Evolutionary conservation across 2,888 invertebrate species (phyloP), one percentile per base, ranked within the genome.

Genomic region (Drosophila picticornis): DNA sequence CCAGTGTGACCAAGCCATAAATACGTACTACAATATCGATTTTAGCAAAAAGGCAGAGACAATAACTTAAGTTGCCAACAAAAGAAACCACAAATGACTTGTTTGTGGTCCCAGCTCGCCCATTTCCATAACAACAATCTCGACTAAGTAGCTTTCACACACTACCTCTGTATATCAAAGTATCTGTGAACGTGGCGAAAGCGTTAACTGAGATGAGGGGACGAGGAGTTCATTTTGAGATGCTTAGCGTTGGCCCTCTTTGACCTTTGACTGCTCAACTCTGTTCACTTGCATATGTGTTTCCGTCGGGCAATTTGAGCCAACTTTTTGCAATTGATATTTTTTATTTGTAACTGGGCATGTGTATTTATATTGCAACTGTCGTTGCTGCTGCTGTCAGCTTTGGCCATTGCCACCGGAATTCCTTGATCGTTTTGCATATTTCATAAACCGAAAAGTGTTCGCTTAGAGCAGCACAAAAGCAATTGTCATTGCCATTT

Each of bases 361-460:
- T 32, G 31, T 32, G 19, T 27, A 9, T 53, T 34, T 51, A 51
- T 32, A 51, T 32, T 40, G 34, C n/a, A n/a, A n/a, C 13, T 22
- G 36, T 53, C 25, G 27, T 27, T 19, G 55, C 7, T 27, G 51
- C 6, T 66, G 52, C 22, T 57, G 64, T 46, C 29, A 52, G 55
- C 36, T 56, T 61, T 38, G 74, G 77, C 68, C 77, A 78, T 72
- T 78, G 84, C 70, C 52, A 59, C 75, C 77, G 73, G 73, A 84
- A 79, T 87, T 74, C 84, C 82, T 87, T 74, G 74, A 83, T 74
- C 76, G 84, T 63, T 83, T 87, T 83, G 83, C 84, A 83, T 83
- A 83, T 86, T 83, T 83, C 73, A 83, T 87, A 84, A 87, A 55
- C 72, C 43, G 67, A 68, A 72, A 84, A 86, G 62, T 78, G 75